These are phyloP conservation scores for Muscina levida DNA, from an alignment of 2,888 invertebrate genomes.

Conservation along the genomic window DNA sequence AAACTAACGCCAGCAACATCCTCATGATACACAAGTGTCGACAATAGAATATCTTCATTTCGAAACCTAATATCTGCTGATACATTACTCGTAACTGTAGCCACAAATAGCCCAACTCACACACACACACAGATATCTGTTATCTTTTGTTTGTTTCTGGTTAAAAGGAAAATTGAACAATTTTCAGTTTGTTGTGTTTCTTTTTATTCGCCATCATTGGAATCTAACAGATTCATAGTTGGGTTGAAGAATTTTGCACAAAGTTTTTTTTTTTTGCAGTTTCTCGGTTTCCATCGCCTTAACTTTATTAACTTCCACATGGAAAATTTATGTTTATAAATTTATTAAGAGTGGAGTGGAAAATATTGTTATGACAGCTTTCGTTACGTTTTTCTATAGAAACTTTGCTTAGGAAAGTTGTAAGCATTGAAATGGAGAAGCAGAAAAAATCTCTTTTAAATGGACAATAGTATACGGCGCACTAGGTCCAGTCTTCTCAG, in stretches of 20 bases:
- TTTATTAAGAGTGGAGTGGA: conserved; percentile 43
- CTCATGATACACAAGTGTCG: conserved; percentile 24
- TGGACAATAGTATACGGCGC: no score
- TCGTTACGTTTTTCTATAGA: conserved; percentile 27
- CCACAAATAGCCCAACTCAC: background rate
- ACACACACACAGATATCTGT: background rate
- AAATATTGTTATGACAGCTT: conserved; percentile 53
- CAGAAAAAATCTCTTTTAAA: no score
- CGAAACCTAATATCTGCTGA: conserved; percentile 38
- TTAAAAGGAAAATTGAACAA: no score
- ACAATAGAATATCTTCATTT: conserved; percentile 51
- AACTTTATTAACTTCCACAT: conserved; percentile 14
- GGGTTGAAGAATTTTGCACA: background rate
- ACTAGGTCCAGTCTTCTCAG: no score
- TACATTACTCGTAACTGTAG: background rate
- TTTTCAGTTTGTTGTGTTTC: no score
- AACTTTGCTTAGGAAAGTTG: conserved; percentile 44
- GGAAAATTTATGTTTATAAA: conserved; percentile 58
- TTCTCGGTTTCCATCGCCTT: no score
- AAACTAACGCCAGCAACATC: background rate
- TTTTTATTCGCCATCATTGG: no score
- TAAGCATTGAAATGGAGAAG: background rate
- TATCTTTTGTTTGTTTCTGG: no score
- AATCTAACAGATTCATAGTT: no score
- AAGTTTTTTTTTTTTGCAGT: background rate